These are phyloP conservation scores for Clarias gariepinus DNA, from an alignment of 2,113 vertebrate genomes.

Conservation along the genomic window DNA sequence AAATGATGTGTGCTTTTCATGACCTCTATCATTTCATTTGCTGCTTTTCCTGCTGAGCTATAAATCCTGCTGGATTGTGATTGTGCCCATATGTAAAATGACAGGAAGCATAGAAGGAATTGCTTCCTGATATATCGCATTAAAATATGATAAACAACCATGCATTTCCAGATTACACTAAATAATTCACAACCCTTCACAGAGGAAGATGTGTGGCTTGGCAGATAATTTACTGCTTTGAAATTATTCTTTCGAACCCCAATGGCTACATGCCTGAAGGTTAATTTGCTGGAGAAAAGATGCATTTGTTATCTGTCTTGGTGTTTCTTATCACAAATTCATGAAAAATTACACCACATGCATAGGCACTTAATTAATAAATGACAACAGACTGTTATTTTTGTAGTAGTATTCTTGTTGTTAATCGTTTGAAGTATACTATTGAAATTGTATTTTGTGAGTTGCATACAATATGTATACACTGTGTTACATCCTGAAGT, in stretches of 20 bases:
- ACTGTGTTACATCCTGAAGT: no score
- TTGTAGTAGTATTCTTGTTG: not conserved
- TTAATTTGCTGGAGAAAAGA: conserved; percentile 64
- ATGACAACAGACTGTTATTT: not conserved
- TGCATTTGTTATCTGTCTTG: conserved; percentile 19
- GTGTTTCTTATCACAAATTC: conserved; percentile 9
- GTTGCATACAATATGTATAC: not conserved
- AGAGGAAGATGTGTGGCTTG: conserved; percentile 69
- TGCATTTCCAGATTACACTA: conserved; percentile 78
- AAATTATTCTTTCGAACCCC: conserved; percentile 68
- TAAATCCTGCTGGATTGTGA: conserved; percentile 50
- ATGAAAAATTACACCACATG: not conserved
- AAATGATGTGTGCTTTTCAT: conserved; percentile 33
- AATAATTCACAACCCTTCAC: conserved; percentile 78
- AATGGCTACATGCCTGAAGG: conserved; percentile 66
- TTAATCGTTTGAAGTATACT: not conserved
- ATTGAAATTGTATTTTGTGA: not conserved
- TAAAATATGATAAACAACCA: conserved; percentile 80
- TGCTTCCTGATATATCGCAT: conserved; percentile 77
- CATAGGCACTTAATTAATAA: not conserved
- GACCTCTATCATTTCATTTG: conserved; percentile 18
- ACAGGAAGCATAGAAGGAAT: conserved; percentile 68
- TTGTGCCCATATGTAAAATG: conserved; percentile 56
- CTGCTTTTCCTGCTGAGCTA: conserved; percentile 23
- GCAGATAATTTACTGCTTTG: conserved; percentile 75